Evolutionary conservation across 2,113 vertebrate species (phyloP).

Genomic region (Crypturellus undulatus): DNA sequence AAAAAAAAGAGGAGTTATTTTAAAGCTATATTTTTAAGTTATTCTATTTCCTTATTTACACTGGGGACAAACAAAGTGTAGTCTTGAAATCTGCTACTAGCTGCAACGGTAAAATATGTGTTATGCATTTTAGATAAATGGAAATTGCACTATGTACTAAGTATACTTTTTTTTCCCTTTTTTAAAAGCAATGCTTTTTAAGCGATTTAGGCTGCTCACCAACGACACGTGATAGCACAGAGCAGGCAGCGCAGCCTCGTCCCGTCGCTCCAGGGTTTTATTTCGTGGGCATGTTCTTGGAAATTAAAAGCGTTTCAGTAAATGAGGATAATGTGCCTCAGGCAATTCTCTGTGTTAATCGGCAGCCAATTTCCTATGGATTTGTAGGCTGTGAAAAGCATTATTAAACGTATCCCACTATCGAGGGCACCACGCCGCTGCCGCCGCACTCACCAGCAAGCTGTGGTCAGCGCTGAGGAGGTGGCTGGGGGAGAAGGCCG

Average conservation of each 20-base stretch:
- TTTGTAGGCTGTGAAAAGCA: conserved; percentile 33
- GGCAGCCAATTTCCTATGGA: neutral
- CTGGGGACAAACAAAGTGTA: neutral
- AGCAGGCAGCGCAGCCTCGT: neutral
- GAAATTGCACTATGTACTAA: neutral
- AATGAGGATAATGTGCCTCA: conserved; percentile 7
- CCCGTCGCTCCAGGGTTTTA: neutral
- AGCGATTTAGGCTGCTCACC: neutral
- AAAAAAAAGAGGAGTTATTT: too few relatives aligned
- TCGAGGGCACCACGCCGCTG: neutral
- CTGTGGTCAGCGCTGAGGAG: neutral
- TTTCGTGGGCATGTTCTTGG: neutral
- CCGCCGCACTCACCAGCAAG: neutral
- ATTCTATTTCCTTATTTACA: neutral
- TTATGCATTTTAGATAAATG: neutral
- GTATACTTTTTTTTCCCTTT: neutral
- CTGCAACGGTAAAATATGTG: neutral
- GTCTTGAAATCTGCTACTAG: neutral
- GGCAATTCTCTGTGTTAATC: neutral
- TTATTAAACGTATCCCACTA: fast-evolving
- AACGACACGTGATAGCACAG: neutral
- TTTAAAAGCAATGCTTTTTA: fast-evolving
- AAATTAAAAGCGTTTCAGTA: neutral
- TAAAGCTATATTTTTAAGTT: too few relatives aligned
- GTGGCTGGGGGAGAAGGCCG: neutral